These are phyloP conservation scores for Heteronetta atricapilla DNA, from an alignment of 2,113 vertebrate genomes.

Conservation along the genomic window DNA sequence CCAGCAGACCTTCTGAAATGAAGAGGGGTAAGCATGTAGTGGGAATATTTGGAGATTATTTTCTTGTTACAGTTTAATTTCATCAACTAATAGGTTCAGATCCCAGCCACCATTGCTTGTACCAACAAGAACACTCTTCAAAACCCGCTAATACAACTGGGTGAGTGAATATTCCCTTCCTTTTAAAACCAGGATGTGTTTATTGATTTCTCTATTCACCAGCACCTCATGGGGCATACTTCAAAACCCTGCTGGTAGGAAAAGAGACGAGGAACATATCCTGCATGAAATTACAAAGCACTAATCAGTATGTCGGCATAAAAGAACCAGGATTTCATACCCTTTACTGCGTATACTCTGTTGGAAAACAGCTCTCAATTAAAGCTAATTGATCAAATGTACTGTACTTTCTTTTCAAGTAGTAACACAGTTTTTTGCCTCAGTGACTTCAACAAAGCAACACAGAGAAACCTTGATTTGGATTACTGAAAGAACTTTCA, in stretches of 20 bases:
- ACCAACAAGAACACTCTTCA: not conserved
- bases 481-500: slow-evolving; percentile 26
- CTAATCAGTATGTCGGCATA: slow-evolving; percentile 16
- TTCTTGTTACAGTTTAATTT: not conserved
- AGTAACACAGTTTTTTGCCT: slow-evolving; percentile 28
- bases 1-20: not conserved
- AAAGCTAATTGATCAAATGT: slow-evolving; percentile 51
- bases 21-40: not conserved
- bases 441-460: slow-evolving; percentile 26
- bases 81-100: not conserved
- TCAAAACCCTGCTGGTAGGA: slow-evolving; percentile 15
- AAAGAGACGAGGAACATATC: slow-evolving; percentile 25
- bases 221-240: slow-evolving; percentile 32
- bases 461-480: slow-evolving; percentile 7
- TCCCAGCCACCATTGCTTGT: not conserved
- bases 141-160: not conserved
- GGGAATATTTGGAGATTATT: not conserved
- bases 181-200: not conserved
- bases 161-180: not conserved
- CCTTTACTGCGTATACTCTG: slow-evolving; percentile 27
- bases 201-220: slow-evolving; percentile 10
- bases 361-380: slow-evolving; percentile 58
- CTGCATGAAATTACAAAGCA: slow-evolving; percentile 48
- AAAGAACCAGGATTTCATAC: slow-evolving; percentile 16
- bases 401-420: slow-evolving; percentile 45